Base-by-base conservation (phyloP, 2,113 vertebrate genomes). In the Amblyopsis rosae region DNA sequence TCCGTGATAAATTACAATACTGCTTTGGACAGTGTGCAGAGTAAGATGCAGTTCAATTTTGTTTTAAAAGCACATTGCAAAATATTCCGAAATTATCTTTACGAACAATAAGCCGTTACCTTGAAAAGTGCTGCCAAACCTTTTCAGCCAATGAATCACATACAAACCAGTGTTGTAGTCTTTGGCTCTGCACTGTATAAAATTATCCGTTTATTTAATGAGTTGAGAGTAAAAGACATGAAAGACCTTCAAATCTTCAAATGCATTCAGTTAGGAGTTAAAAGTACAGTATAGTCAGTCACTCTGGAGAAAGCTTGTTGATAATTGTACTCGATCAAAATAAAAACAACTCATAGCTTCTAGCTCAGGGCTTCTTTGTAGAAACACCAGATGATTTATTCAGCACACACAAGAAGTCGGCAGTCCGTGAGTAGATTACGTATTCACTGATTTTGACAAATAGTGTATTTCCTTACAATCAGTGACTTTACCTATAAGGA, bases 1-100 rank as follows among this genome's bases (percentile, higher is more conserved):
- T 26, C 76, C 48, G 68, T 62, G 75, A 86, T 85, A 79, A 86
- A 85, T 76, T 69, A 78, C 49, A 46, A 76, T 73, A 84, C 82
- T 76, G 81, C 73, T 59, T 53, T 80, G 71, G 61, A 81, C 80
- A 75, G 68, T 65, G 79, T 60, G 58, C 55, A 33, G 65, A 19
- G 50, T 71, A 55, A 71, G 67, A 82, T 69, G 68, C 56, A 54
- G 41, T 71, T 80, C 66, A 12, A 69, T 75, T 33, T 63, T 51
- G 6, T 84, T 79, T 85, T 26, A 26, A 67, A 69, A 77, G 82
- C 60, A 80, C 70, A 73, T 70, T 77, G 78, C 77, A 75, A 83
- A 87, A 76, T 85, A 77, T 53, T 55, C 75, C 65, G 69, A 62
- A 78, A 77, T 74, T 60, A 64, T 55, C 6, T 67, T 76, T 82